Conservation (phyloP, 2,888 invertebrate genomes). For the Bombylius discolor region DNA sequence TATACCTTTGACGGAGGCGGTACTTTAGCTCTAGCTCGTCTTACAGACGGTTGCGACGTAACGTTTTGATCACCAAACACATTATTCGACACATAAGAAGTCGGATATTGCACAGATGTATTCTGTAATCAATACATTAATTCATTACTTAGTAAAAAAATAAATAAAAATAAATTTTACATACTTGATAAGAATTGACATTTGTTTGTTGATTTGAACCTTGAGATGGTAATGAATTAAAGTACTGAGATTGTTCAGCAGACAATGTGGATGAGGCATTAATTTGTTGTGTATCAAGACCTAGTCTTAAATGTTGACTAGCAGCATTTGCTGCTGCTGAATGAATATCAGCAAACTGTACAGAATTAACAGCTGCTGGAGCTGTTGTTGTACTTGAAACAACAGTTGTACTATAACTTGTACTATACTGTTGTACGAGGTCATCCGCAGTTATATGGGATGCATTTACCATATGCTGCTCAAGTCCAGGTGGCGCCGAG, state of each 20-base stretch:
- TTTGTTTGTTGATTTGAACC: conserved; percentile 15
- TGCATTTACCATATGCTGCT: conserved; percentile 30
- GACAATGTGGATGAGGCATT: conserved; percentile 45
- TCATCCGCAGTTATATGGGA: conserved; percentile 26
- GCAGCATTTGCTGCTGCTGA: conserved; percentile 35
- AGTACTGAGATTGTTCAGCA: conserved; percentile 52
- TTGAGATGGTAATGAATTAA: conserved; percentile 38
- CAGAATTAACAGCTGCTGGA: conserved; percentile 18
- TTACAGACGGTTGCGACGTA: conserved; percentile 32
- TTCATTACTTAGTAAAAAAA: not conserved
- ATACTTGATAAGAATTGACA: conserved; percentile 13
- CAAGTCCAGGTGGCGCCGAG: conserved; percentile 38
- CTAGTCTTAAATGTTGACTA: conserved; percentile 20
- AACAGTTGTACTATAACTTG: conserved; percentile 23
- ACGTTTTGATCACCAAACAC: conserved; percentile 28
- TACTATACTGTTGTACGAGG: conserved; percentile 24
- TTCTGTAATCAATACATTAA: conserved; percentile 13
- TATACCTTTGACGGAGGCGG: conserved; percentile 72
- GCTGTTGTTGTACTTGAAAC: conserved; percentile 25
- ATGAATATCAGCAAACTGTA: conserved; percentile 29
- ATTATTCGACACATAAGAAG: conserved; percentile 27
- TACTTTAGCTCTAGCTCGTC: conserved; percentile 53
- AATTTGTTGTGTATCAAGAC: conserved; percentile 37
- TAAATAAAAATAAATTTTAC: not conserved
- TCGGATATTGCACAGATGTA: conserved; percentile 28